Percentiles rank a stretch among this genome's conserved stretches.
Conservation (phyloP, 2,888 invertebrate genomes). For the Cecidostiba fungosa region DNA sequence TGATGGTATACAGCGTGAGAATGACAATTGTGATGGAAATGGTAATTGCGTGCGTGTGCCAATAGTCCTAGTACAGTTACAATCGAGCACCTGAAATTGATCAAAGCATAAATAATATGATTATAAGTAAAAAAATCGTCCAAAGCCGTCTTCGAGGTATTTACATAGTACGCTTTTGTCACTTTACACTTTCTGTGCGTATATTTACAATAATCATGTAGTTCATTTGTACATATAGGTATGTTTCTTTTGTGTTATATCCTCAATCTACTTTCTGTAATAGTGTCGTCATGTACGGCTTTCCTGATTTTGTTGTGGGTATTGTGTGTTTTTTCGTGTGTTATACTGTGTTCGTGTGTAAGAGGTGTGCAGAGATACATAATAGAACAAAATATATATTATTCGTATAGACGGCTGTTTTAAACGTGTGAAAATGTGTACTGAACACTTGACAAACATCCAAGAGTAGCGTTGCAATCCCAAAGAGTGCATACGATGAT, state of each 20-base stretch:
- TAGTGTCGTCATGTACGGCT: not conserved
- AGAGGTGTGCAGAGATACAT: constrained; percentile 30
- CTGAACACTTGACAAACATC: constrained; percentile 77
- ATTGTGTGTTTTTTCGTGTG: constrained; percentile 16
- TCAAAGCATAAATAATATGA: constrained; percentile 56
- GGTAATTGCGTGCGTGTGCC: not conserved
- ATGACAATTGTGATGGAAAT: constrained; percentile 1
- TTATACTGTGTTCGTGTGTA: constrained; percentile 53
- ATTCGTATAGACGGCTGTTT: constrained; percentile 55
- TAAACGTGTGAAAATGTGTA: constrained; percentile 62
- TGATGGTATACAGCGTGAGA: not conserved
- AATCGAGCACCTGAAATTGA: constrained; percentile 65
- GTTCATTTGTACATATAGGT: not conserved
- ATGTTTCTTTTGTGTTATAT: constrained; percentile 18
- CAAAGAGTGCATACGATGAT: constrained; percentile 75
- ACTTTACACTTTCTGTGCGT: constrained; percentile 8
- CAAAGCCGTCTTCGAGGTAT: constrained; percentile 53
- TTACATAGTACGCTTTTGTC: constrained; percentile 52
- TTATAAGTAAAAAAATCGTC: constrained; percentile 16
- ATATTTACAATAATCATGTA: constrained; percentile 48
- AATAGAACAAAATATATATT: constrained; percentile 37
- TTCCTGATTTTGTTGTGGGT: not conserved
- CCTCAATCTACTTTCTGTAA: not conserved
- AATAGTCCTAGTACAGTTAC: constrained; percentile 3
- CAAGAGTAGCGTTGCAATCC: constrained; percentile 76